phyloP scores from a whole-genome alignment of 2,113 vertebrate genomes.

The Synchiropus splendidus region DNA sequence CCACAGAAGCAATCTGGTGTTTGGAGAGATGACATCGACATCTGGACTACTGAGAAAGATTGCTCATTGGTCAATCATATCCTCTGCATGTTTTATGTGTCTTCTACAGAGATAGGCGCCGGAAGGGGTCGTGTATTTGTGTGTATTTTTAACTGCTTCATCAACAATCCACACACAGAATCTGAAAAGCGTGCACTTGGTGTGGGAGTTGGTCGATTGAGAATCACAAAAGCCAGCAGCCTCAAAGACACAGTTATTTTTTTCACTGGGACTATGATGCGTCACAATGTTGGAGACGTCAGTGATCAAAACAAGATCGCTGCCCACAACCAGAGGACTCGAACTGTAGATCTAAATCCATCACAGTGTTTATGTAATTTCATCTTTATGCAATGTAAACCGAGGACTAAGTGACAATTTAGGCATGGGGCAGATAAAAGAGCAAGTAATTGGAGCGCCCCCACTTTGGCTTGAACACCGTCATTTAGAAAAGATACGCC shows the following conservation, averaged over 20 bases:
- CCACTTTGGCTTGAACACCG: constrained; percentile 33
- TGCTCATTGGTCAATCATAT: too few species aligned
- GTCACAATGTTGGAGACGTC: constrained; percentile 59
- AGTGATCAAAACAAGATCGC: constrained; percentile 47
- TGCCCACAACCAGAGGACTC: constrained; percentile 52
- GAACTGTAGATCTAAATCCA: constrained; percentile 20
- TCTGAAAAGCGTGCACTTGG: constrained; percentile 32
- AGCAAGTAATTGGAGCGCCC: constrained; percentile 10
- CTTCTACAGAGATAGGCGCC: background rate
- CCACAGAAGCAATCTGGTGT: too few species aligned
- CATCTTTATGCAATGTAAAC: constrained; percentile 52
- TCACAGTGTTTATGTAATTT: constrained; percentile 53
- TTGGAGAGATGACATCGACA: too few species aligned
- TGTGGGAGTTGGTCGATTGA: constrained; percentile 52
- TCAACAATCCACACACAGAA: constrained; percentile 8
- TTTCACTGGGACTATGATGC: constrained; percentile 44
- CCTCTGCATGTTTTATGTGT: too few species aligned
- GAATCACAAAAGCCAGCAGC: constrained; percentile 46
- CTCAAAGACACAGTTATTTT: constrained; percentile 46
- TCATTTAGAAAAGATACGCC: constrained; percentile 40
- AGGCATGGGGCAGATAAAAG: constrained; percentile 20
- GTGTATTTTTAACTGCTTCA: constrained; percentile 6
- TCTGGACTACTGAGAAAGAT: too few species aligned
- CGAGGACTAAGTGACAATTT: constrained; percentile 24
- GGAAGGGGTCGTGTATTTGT: constrained; percentile 8